Conservation (phyloP, 2,888 invertebrate species). For the Stramonita haemastoma region DNA sequence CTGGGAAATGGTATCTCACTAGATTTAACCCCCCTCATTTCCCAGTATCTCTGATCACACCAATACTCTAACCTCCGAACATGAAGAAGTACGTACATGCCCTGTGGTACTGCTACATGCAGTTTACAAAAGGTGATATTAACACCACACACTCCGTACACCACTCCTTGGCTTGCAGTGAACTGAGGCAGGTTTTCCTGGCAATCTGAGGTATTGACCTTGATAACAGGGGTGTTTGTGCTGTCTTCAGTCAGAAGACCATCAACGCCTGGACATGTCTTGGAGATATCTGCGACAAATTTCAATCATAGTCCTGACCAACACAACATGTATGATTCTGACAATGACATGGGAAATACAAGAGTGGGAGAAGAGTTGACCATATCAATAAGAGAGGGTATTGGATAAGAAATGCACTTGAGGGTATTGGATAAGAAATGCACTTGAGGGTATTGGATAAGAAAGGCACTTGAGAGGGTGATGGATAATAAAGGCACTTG, state of each 20-base stretch:
- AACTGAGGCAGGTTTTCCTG: neutral
- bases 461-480: no score
- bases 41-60: neutral
- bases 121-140: neutral
- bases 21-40: neutral
- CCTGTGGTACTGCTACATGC: neutral
- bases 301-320: no score
- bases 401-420: no score
- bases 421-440: no score
- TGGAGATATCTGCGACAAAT: no score
- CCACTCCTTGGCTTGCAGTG: neutral
- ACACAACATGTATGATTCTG: no score
- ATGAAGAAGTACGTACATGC: neutral
- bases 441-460: no score
- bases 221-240: neutral
- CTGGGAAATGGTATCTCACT: neutral
- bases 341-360: no score
- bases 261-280: neutral
- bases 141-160: neutral
- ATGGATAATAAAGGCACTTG: no score
- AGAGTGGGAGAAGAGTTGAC: no score
- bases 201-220: neutral
- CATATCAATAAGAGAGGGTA: no score
- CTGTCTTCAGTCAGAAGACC: neutral
- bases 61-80: neutral